Base-by-base conservation (phyloP, 2,888 invertebrate genomes). In the Malachius bipustulatus region DNA sequence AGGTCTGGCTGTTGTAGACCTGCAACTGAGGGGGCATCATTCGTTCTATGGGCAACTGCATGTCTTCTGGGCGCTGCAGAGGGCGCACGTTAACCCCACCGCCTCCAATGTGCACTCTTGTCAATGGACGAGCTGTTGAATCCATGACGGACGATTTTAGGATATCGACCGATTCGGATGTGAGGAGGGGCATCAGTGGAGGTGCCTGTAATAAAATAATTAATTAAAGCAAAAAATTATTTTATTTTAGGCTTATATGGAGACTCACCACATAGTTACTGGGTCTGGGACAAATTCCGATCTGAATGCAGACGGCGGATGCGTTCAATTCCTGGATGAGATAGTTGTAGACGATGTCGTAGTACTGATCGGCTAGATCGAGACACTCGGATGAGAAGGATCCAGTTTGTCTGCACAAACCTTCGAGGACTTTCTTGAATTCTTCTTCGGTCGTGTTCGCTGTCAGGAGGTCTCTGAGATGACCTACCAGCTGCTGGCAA, bases 361-460 rank as follows among this genome's bases (percentile, higher is more conserved):
- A 87, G 60, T 89, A 90, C 50, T 88, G 69, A 37, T 84, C 76
- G 1, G 84, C 84, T 26, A 89, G 64, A 38, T 73, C 69, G 2
- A 75, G 62, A 52, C 91, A 91, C 67, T 88, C 80, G 2, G 66
- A 55, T 43, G 76, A 70, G 61, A 85, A 87, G 6, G 70, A 66
- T 39, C 74, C 74, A 0, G 82, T 79, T 63, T 87, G 83, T 44
- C 80, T 81, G 66, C 89, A 89, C 3, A 89, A 64, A 39, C 88
- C 82, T 53, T 75, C 66, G 9, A 87, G 56, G 1, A 89, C 77
- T 51, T 71, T 66, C 58, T 81, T 73, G 63, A 90, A 90, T 63
- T 90, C 85, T 0, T 64, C 49, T 59, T 83, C 82, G 0, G 91
- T 88, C 0, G 89, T 87, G 56, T 90, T 88, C 11, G 89, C 79